Evolutionary conservation across 1,140 invertebrate species (phyloP), one percentile per base, ranked within the genome.

Genomic region (Lethrus apterus): DNA sequence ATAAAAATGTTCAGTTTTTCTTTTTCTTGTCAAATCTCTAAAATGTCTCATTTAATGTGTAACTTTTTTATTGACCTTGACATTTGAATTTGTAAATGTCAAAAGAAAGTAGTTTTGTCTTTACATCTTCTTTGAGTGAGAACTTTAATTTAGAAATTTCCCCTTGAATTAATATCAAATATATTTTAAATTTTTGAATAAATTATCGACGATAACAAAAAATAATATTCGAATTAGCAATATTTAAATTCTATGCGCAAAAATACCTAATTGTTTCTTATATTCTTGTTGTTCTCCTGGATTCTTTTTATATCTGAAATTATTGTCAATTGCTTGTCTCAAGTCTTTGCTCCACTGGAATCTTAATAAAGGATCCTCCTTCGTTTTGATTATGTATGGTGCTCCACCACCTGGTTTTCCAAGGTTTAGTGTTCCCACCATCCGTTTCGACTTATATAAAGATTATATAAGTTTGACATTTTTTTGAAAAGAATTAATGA

Each of bases 321-420:
- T 68, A 51, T 76, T 75, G 36, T 76, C 72, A 2, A 76, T 69
- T 13, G 64, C 63, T 43, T 65, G 61, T 8, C 72, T 59, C 31
- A 73, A 52, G 52, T 65, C 62, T 57, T 70, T 71, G 0, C 70
- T 67, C 44, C 59, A 61, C 36, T 66, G 64, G 36, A 73, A 73
- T 13, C 69, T 63, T 51, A 74, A 49, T 34, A 72, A 60, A 2
- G 74, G 72, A 58, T 76, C 72, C 50, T 73, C 70, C 54, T 62
- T 66, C 15, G 71, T 66, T 52, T 62, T 61, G 41, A 66, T 67
- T 24, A 69, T 50, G 20, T 59, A 58, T 13, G 62, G 65, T 31
- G 64, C 65, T 10, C 65, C 65, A 18, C 64, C 59, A 50, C 58
- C 29, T n/a, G 62, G 52, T 41, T 57, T 49, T 4, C 65, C 63